Evolutionary conservation across 64 coral and sea anemone species (phyloP).

Genomic region (Cladopsammia gracilis): DNA sequence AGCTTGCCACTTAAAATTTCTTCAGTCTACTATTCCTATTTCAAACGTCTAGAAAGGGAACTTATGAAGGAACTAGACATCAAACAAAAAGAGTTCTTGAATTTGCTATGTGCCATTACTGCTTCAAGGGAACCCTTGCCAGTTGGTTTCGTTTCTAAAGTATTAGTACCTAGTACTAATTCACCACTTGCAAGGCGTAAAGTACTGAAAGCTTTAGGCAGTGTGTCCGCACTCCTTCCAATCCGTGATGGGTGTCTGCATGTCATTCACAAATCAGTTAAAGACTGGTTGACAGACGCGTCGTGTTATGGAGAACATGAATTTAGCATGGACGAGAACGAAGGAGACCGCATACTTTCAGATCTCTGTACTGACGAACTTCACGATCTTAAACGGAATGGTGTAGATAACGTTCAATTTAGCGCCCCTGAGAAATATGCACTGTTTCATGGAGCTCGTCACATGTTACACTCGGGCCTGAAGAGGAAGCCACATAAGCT

Average conservation of each 20-base stretch:
- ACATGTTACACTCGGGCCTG: background rate
- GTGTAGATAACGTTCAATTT: background rate
- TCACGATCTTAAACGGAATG: background rate
- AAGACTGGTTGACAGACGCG: constrained; percentile 23
- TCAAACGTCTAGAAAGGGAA: background rate
- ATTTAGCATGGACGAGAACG: constrained; percentile 5
- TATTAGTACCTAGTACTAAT: background rate
- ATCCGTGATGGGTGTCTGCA: constrained; percentile 15
- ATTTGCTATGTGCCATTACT: constrained; percentile 34
- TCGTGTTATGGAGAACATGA: constrained; percentile 16
- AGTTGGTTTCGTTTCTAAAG: background rate
- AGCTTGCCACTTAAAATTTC: background rate
- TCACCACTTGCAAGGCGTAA: background rate
- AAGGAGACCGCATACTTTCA: constrained; percentile 17
- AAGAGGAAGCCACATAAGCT: background rate
- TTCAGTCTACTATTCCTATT: constrained; percentile 50
- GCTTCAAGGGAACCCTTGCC: constrained; percentile 33
- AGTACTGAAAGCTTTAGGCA: background rate
- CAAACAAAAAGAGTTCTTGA: constrained; percentile 1
- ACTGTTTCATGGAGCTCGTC: background rate
- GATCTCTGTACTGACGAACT: background rate
- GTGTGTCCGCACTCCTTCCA: background rate
- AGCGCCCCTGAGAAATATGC: constrained; percentile 11
- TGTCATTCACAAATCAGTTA: constrained; percentile 39
- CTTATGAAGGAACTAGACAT: background rate